Evolutionary conservation across 37 sponge, comb jelly and placozoan species (phyloP).

Genomic region (Petrosia ficiformis): DNA sequence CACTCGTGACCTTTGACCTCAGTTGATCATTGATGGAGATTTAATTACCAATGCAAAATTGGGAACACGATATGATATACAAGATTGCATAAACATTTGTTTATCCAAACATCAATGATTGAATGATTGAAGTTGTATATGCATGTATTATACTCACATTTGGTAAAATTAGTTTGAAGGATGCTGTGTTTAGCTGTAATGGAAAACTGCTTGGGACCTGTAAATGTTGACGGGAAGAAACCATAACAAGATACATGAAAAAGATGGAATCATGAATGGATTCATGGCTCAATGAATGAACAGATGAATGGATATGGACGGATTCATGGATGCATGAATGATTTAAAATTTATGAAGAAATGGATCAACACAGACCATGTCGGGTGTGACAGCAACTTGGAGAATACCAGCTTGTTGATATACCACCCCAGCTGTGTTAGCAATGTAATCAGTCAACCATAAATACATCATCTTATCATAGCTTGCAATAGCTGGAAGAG

Average conservation of each 20-base stretch:
- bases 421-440: conserved; percentile 80
- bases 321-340: too few relatives aligned
- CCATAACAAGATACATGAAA: background rate
- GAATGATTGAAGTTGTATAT: background rate
- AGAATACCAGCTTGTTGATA: conserved; percentile 74
- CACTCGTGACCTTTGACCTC: too few relatives aligned
- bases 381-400: conserved; percentile 43
- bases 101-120: too few relatives aligned
- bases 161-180: conserved; percentile 39
- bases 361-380: too few relatives aligned
- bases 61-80: too few relatives aligned
- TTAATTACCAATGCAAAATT: too few relatives aligned
- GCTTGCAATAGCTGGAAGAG: conserved; percentile 61
- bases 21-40: too few relatives aligned
- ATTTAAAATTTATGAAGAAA: background rate
- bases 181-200: conserved; percentile 45
- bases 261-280: too few relatives aligned
- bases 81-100: too few relatives aligned
- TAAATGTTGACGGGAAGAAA: background rate
- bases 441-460: conserved; percentile 86
- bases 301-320: too few relatives aligned
- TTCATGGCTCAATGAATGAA: too few relatives aligned
- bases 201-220: conserved; percentile 44
- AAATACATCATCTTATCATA: conserved; percentile 71
- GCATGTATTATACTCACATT: conserved; percentile 16